Base-by-base conservation (phyloP, 2,113 vertebrate genomes). In the Ascaphus truei region DNA sequence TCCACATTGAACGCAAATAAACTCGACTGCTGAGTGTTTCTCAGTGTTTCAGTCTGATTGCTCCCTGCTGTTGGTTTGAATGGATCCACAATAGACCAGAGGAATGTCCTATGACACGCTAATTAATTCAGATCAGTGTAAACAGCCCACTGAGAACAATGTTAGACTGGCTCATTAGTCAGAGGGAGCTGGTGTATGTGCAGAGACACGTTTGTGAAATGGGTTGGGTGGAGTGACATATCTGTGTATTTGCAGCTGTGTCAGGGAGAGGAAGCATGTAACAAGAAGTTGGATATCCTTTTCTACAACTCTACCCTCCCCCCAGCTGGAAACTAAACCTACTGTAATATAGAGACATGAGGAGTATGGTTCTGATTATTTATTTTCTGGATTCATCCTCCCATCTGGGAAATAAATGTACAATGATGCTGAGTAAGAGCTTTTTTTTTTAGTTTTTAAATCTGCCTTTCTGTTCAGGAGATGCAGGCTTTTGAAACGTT, bases 201-300 rank as follows among this genome's bases (percentile, higher is more conserved):
- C 41, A 50, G 20, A 11, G 31, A 22, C 66, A 51, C 12, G 66
- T 69, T 37, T 12, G 55, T 22, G 55, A 36, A 50, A 53, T 59
- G 66, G 36, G 29, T 29, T 37, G 66, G 66, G 66, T 60, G 66
- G 66, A 60, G 66, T 62, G 26, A 62, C 53, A 45, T 34, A 27
- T 7, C 62, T 33, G 5, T 47, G 34, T 33, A n/a, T 29, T n/a
- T 13, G 58, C 58, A 45, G 13, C 53, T 48, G 27, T 23, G 11
- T 13, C 26, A 23, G 43, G 30, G 31, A 47, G 13, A 51, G 55
- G 55, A 60, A 60, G 30, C 11, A 15, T 29, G 15, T 13, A 47
- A 25, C 48, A 34, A 18, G 39, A 31, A 30, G 34, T 33, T n/a
- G 31, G 31, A 34, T 33, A 9, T 58, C 10, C 11, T 27, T 10